Conservation (phyloP, 2,113 vertebrate species). For the Nipponia nippon region DNA sequence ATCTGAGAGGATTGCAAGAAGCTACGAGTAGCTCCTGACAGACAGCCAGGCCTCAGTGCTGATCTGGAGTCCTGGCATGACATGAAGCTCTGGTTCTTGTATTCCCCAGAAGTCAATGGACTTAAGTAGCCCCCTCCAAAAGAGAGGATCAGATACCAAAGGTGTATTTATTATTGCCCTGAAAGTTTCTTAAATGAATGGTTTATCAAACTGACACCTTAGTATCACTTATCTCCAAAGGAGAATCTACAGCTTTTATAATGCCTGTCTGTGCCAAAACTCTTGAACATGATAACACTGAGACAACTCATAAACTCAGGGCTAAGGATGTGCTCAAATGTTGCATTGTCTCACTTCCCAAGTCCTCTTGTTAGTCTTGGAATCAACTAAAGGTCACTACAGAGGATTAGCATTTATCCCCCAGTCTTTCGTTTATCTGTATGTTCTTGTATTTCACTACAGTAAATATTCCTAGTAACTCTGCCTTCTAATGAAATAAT, state of each 20-base stretch:
- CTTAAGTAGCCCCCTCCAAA: background rate
- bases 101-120: background rate
- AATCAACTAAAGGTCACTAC: background rate
- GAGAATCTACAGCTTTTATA: background rate
- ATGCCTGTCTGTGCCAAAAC: background rate
- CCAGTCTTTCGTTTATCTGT: background rate
- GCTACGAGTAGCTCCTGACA: background rate
- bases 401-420: background rate
- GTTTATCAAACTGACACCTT: background rate
- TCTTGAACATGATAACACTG: background rate
- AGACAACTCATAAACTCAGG: background rate
- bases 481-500: constrained; percentile 15
- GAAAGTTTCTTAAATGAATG: background rate
- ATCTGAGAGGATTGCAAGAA: background rate
- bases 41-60: background rate
- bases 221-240: background rate
- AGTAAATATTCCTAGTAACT: background rate
- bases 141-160: background rate
- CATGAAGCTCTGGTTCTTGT: background rate
- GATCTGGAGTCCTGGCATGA: background rate
- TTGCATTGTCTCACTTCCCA: background rate
- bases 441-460: background rate
- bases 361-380: background rate
- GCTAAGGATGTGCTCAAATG: background rate
- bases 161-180: background rate